These are phyloP conservation scores for Pseudomyrmex sp. DNA, from an alignment of 1,140 invertebrate genomes.

Conservation along the genomic window DNA sequence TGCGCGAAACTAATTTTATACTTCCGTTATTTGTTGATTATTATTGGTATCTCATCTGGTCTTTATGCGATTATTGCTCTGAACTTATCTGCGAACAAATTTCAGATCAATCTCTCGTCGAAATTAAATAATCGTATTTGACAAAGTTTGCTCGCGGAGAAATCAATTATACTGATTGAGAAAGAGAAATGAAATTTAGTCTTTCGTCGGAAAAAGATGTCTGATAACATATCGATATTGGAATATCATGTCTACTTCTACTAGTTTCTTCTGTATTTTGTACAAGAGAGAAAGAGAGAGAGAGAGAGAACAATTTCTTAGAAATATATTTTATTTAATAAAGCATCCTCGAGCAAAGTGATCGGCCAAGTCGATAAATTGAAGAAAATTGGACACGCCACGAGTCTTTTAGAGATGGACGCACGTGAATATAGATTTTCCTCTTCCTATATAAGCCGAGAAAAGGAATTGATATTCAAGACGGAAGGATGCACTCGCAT, in stretches of 20 bases:
- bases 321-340: too few relatives aligned
- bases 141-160: too few relatives aligned
- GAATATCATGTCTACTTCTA: too few relatives aligned
- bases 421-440: constrained; percentile 47
- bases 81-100: too few relatives aligned
- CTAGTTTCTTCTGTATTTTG: not conserved
- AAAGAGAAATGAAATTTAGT: too few relatives aligned
- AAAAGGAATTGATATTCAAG: constrained; percentile 53
- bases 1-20: not conserved
- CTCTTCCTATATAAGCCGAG: constrained; percentile 13
- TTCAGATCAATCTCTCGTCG: too few relatives aligned
- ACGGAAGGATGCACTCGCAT: constrained; percentile 40
- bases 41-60: not conserved
- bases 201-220: not conserved
- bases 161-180: too few relatives aligned
- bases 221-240: not conserved
- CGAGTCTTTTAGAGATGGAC: constrained; percentile 9
- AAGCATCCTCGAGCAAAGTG: too few relatives aligned
- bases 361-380: not conserved
- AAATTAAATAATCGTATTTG: too few relatives aligned
- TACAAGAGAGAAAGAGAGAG: too few relatives aligned
- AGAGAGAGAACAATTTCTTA: not conserved
- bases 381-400: constrained; percentile 5
- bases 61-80: not conserved
- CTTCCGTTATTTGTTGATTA: not conserved